Conservation (phyloP, 1,140 invertebrate species). For the Caenorhabditis briggsae region DNA sequence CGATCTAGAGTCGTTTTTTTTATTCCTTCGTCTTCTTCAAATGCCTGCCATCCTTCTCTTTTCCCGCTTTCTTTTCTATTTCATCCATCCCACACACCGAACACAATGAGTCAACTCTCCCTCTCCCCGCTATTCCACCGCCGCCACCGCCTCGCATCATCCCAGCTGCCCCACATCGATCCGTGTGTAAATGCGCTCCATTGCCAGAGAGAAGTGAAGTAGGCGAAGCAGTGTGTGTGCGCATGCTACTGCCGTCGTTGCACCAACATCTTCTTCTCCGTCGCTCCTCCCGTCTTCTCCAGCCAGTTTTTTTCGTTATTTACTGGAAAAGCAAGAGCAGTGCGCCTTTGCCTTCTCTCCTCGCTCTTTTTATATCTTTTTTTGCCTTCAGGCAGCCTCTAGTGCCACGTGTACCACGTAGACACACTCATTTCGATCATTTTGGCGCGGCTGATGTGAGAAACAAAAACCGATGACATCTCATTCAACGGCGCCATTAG, state of each 20-base stretch:
- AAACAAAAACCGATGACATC: conserved; percentile 49
- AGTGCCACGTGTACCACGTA: conserved; percentile 25
- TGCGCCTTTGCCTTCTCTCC: background rate
- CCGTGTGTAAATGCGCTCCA: background rate
- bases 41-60: background rate
- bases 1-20: conserved; percentile 4
- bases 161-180: conserved; percentile 29
- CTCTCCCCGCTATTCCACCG: background rate
- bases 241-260: background rate
- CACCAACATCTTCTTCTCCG: background rate
- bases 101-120: conserved; percentile 53
- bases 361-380: conserved; percentile 10
- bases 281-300: background rate
- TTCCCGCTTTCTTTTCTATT: too few relatives aligned
- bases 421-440: background rate
- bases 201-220: background rate
- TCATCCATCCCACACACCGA: background rate
- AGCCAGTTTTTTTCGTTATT: background rate
- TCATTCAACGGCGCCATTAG: conserved; percentile 32
- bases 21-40: background rate
- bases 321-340: background rate
- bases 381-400: conserved; percentile 23
- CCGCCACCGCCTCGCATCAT: background rate
- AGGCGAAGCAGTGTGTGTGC: background rate
- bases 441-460: conserved; percentile 9